phyloP scores from a whole-genome alignment of 2,113 vertebrate species.

The Ptilorrhoa leucosticta region DNA sequence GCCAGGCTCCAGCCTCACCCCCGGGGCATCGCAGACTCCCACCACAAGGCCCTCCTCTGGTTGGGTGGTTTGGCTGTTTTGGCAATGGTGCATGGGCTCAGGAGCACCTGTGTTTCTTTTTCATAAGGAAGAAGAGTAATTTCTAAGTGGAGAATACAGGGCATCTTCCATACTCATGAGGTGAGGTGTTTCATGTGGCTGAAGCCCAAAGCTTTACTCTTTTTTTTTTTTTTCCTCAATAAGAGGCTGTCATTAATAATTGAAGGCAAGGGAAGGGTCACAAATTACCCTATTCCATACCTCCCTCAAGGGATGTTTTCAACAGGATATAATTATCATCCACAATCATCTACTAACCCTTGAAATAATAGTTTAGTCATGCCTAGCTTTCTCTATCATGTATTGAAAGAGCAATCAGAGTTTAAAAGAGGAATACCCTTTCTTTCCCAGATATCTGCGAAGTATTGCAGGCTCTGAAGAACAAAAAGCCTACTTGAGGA shows the following conservation, averaged over 20 bases:
- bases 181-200: background rate
- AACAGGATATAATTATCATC: background rate
- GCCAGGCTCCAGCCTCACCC: background rate
- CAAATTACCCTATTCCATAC: background rate
- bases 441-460: background rate
- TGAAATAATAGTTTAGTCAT: background rate
- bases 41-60: background rate
- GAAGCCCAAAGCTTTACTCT: background rate
- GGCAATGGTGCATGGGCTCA: background rate
- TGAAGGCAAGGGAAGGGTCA: background rate
- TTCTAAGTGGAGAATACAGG: background rate
- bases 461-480: background rate
- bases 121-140: background rate
- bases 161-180: accelerated
- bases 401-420: background rate
- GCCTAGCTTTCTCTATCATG: background rate
- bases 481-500: background rate
- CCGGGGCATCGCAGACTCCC: accelerated
- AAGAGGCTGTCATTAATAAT: background rate
- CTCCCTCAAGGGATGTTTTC: background rate
- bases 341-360: background rate
- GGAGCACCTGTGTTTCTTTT: background rate
- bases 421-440: background rate
- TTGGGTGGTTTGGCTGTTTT: background rate
- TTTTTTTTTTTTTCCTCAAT: background rate